Conservation (phyloP, 2,888 invertebrate genomes). For the Agriopis marginaria region DNA sequence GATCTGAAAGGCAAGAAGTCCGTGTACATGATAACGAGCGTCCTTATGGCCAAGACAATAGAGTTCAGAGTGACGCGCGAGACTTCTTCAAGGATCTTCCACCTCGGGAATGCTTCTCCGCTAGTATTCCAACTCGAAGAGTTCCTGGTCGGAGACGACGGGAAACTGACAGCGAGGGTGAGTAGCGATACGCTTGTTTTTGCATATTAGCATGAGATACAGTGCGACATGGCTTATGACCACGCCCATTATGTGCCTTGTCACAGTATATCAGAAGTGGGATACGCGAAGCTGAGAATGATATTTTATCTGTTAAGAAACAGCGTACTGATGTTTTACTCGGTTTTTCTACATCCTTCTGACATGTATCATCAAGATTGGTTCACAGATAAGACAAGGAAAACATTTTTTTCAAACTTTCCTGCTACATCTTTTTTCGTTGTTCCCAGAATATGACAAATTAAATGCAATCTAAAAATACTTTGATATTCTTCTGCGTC, state of each 20-base stretch:
- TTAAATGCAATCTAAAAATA: background rate
- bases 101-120: slow-evolving; percentile 80
- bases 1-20: slow-evolving; percentile 80
- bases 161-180: slow-evolving; percentile 78
- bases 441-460: background rate
- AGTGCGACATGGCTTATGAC: too few relatives aligned
- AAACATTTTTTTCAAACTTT: background rate
- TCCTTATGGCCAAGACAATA: slow-evolving; percentile 82
- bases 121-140: slow-evolving; percentile 80
- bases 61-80: slow-evolving; percentile 81
- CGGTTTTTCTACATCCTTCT: too few relatives aligned
- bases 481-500: background rate
- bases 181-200: background rate
- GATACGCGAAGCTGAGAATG: too few relatives aligned
- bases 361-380: too few relatives aligned
- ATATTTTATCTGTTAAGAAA: too few relatives aligned
- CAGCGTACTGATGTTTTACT: too few relatives aligned
- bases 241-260: background rate
- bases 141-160: slow-evolving; percentile 77
- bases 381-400: too few relatives aligned
- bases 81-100: slow-evolving; percentile 82
- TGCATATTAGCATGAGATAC: background rate
- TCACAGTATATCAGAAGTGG: too few relatives aligned
- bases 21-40: slow-evolving; percentile 81
- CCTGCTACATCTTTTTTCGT: background rate